Evolutionary conservation across 2,888 invertebrate species (phyloP), one percentile per base, ranked within the genome.

Genomic region (Diaprepes abbreviatus): DNA sequence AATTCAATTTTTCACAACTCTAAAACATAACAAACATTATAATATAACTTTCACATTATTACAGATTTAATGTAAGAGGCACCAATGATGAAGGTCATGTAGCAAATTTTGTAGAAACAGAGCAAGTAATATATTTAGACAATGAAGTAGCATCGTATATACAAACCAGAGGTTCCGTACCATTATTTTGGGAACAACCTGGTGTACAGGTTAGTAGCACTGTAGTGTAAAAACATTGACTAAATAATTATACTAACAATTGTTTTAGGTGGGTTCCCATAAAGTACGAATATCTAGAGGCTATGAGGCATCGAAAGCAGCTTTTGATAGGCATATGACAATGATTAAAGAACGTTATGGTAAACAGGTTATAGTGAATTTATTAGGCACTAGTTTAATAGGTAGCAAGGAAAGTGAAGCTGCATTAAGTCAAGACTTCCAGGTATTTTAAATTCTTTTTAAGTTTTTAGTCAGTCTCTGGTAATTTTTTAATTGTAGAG

Each of bases 91-190:
- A 97, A 83, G 99, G 99, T 0, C 94, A 97, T 87, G 99, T 99
- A 12, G 99, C 99, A 0, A 99, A 99, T 87, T 99, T 99, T 88
- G 98, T 98, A 24, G 99, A 99, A 89, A 99, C 99, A 0, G 99
- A 99, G 85, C 99, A 99, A 87, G 94, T 97, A 12, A 93, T 96
- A 77, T 94, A 92, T 81, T 88, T 95, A 77, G 98, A 98, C 82
- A 93, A 96, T 79, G 92, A 95, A 80, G 90, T 96, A 3, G 90
- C 94, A 4, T 97, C 97, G 4, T 95, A 93, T 81, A 86, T 99
- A 9, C 95, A 95, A 85, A 96, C 96, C 0, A 88, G 98, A 77
- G 99, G 99, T 0, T 98, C 98, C 0, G 97, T 99, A 0, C 98
- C 99, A 0, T 86, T 99, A 17, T 99, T 99, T 85, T 99, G 98